Evolutionary conservation across 2,113 vertebrate species (phyloP).

Genomic region (Proteles cristata): DNA sequence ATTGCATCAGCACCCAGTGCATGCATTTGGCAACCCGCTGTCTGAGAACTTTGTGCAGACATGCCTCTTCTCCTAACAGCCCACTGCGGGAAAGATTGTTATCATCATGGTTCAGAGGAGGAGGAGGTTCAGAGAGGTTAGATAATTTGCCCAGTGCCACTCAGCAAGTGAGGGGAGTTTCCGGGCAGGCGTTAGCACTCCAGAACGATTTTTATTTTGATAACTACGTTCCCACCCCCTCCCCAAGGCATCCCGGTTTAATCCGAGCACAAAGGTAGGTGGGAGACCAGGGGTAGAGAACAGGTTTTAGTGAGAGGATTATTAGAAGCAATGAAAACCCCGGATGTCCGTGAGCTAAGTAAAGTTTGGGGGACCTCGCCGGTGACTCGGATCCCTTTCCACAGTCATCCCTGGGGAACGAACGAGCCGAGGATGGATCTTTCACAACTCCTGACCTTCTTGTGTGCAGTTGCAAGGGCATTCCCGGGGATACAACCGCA

Average conservation of each 20-base stretch:
- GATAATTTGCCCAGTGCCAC: background rate
- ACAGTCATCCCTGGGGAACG: background rate
- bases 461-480: fast-evolving
- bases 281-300: background rate
- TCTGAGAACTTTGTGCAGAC: background rate
- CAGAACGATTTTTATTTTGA: background rate
- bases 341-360: background rate
- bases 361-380: background rate
- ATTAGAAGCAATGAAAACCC: background rate
- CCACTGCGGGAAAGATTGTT: fast-evolving
- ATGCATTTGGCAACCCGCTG: background rate
- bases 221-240: background rate
- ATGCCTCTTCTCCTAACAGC: background rate
- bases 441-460: background rate
- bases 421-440: no score
- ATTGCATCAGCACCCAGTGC: background rate
- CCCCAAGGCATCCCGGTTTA: background rate
- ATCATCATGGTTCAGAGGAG: background rate
- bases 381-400: no score
- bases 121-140: background rate
- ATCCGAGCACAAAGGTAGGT: background rate
- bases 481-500: fast-evolving
- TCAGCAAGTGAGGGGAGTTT: background rate
- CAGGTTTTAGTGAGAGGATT: background rate
- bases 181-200: background rate